Percentiles rank a stretch among this genome's conserved stretches.
phyloP scores from a whole-genome alignment of 2,797 vertebrate genomes.

The Squalus acanthias region DNA sequence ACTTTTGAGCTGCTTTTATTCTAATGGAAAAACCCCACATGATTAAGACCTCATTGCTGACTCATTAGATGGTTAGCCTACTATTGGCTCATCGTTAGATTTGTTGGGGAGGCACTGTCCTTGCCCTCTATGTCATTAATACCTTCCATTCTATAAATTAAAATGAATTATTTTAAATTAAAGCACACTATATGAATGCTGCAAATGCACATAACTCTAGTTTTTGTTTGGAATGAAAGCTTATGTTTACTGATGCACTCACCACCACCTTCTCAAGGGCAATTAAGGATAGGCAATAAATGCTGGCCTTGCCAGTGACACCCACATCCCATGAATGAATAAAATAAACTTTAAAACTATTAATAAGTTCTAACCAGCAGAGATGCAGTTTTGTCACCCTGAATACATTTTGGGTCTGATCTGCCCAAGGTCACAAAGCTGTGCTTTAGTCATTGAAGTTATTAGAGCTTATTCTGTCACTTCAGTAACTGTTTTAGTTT shows the following conservation, averaged over 20 bases:
- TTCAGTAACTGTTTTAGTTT: background rate
- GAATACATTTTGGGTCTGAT: background rate
- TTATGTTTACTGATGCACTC: background rate
- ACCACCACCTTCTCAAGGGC: no score
- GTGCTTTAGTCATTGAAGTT: background rate
- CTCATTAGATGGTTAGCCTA: background rate
- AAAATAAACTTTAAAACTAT: no score
- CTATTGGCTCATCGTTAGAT: background rate
- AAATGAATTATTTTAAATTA: background rate
- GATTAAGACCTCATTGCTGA: background rate
- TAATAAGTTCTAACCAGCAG: background rate
- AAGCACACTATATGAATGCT: background rate
- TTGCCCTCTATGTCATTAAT: no score
- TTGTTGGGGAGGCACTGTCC: background rate
- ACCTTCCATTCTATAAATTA: background rate
- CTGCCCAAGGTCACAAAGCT: background rate
- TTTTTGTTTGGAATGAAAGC: background rate
- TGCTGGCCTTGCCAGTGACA: no score
- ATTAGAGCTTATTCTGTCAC: background rate
- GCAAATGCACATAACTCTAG: background rate
- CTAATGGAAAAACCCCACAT: no score
- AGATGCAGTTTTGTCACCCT: background rate
- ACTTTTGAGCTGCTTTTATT: background rate
- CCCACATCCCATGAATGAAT: no score
- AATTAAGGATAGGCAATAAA: no score